Evolutionary conservation across 1,140 invertebrate species (phyloP).

Genomic region (Ostrea edulis): DNA sequence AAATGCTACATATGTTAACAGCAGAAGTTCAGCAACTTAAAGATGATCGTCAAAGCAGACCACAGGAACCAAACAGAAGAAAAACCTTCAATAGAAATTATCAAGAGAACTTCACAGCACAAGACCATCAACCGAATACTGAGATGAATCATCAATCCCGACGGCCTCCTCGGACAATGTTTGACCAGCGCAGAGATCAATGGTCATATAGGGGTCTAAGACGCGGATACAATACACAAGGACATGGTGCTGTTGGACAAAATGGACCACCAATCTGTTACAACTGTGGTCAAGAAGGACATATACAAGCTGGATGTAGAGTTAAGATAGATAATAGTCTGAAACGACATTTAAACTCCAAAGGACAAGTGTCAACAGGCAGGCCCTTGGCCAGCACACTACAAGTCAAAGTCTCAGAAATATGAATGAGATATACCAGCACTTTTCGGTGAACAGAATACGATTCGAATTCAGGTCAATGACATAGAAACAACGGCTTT

Average conservation of each 20-base stretch:
- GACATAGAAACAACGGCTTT: conserved; percentile 35
- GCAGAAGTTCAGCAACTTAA: neutral
- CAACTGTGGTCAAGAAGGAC: conserved; percentile 9
- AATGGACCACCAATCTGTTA: conserved; percentile 8
- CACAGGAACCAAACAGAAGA: neutral
- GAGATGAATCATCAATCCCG: too few species aligned
- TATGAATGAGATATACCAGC: neutral
- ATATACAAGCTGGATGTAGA: conserved; percentile 10
- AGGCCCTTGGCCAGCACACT: neutral
- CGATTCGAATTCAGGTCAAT: conserved; percentile 42
- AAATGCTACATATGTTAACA: neutral
- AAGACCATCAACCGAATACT: neutral
- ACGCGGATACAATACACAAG: neutral
- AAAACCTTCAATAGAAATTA: neutral
- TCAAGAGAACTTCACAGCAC: neutral
- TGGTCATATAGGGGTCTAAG: neutral
- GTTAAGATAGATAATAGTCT: neutral
- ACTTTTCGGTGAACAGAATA: conserved; percentile 33
- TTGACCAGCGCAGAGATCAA: neutral
- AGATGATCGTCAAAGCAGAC: neutral
- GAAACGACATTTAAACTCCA: neutral
- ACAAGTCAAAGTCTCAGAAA: too few species aligned
- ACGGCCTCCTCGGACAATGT: neutral
- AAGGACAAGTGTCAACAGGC: neutral
- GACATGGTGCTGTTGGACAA: neutral